Evolutionary conservation across 2,888 invertebrate genomes (phyloP).

Genomic region (Cataglyphis cursor): DNA sequence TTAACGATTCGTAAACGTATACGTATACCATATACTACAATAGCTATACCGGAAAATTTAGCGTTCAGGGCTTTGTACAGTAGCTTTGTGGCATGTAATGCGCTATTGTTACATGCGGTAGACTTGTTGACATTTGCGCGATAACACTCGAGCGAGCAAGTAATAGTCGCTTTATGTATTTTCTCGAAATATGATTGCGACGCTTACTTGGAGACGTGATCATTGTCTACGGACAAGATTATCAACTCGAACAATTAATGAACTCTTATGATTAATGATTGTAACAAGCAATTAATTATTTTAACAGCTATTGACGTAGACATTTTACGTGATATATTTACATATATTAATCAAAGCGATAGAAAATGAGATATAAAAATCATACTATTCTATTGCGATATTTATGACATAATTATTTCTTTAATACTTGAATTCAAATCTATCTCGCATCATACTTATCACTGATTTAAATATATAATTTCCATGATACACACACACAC

Average conservation of each 20-base stretch:
- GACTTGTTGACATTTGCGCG: not conserved
- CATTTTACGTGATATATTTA: not conserved
- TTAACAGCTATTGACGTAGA: not conserved
- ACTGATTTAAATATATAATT: too few relatives aligned
- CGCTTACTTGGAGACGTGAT: not conserved
- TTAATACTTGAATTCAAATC: too few relatives aligned
- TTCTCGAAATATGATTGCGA: not conserved
- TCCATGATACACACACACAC: too few relatives aligned
- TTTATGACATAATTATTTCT: not conserved
- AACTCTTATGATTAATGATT: not conserved
- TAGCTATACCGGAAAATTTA: not conserved
- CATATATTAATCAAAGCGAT: not conserved
- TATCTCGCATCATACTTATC: too few relatives aligned
- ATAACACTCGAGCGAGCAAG: not conserved
- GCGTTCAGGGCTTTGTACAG: too few relatives aligned
- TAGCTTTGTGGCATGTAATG: not conserved
- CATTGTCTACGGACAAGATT: not conserved
- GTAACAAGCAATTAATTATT: not conserved
- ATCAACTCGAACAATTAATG: not conserved
- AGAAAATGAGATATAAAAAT: not conserved
- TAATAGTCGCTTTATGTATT: not conserved
- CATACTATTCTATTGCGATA: not conserved
- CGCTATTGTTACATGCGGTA: not conserved
- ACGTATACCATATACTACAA: too few relatives aligned
- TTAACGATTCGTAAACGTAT: not conserved